These are phyloP conservation scores for Mormoops blainvillei DNA, from an alignment of 2,113 vertebrate genomes.

Conservation along the genomic window DNA sequence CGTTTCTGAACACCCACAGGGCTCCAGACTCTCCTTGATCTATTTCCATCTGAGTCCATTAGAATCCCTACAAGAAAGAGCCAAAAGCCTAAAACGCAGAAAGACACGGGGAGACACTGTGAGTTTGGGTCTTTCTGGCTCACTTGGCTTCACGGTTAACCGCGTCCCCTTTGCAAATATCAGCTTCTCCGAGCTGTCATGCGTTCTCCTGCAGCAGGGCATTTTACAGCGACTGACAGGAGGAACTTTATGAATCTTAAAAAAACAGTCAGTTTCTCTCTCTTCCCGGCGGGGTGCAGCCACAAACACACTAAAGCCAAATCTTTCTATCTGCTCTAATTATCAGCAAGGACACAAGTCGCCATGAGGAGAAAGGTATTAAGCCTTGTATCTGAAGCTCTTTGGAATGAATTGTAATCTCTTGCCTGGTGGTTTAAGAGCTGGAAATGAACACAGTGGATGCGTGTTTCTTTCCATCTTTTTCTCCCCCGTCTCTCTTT, in stretches of 20 bases:
- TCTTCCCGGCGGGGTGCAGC: conserved; percentile 15
- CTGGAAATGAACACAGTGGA: neutral
- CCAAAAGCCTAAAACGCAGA: neutral
- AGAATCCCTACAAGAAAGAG: neutral
- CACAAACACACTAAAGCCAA: conserved; percentile 40
- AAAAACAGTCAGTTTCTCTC: conserved; percentile 22
- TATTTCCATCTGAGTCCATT: neutral
- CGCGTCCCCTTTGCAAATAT: neutral
- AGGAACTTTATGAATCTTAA: conserved; percentile 64
- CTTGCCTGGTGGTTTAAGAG: conserved; percentile 40
- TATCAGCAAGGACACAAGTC: conserved; percentile 45
- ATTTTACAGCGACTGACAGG: conserved; percentile 51
- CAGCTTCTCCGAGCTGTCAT: conserved; percentile 8
- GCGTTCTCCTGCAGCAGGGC: conserved; percentile 27
- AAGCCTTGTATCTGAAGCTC: conserved; percentile 17
- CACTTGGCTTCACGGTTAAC: conserved; percentile 8
- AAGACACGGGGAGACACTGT: neutral
- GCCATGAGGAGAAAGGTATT: conserved; percentile 21
- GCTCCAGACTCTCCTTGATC: neutral
- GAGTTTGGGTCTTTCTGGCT: conserved; percentile 31
- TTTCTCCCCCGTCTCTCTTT: neutral
- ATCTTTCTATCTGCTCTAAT: conserved; percentile 67
- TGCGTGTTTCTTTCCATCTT: neutral
- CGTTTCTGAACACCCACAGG: neutral
- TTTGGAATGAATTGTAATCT: conserved; percentile 50